Conservation (phyloP, 2,797 vertebrate species). For the Tragelaphus eurycerus region DNA sequence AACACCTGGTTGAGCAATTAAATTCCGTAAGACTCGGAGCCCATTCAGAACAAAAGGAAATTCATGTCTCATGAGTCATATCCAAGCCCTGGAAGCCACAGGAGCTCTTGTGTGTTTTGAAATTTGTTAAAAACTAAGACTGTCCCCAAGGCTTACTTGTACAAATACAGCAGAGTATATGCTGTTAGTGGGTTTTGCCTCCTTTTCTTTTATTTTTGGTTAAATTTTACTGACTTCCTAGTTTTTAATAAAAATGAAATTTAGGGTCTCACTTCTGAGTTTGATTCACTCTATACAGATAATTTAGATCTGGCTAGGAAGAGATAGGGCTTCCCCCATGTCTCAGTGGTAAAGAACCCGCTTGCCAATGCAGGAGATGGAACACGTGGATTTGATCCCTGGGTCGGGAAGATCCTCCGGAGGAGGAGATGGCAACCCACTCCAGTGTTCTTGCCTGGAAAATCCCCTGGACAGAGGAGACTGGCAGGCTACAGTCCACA, state of each 20-base stretch:
- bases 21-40: background rate
- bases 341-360: background rate
- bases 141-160: background rate
- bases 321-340: background rate
- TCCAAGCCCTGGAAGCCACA: background rate
- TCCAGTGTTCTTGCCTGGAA: background rate
- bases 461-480: background rate
- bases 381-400: background rate
- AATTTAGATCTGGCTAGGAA: slow-evolving; percentile 38
- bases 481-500: background rate
- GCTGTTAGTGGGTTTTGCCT: accelerated
- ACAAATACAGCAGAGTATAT: accelerated
- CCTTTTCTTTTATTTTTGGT: background rate
- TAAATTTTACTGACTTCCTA: slow-evolving; percentile 58
- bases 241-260: slow-evolving; percentile 2
- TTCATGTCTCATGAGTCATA: accelerated
- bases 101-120: background rate
- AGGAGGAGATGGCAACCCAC: background rate
- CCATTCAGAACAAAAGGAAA: background rate
- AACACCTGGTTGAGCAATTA: no score
- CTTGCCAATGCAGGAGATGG: accelerated
- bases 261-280: background rate
- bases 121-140: background rate
- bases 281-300: background rate
- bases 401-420: background rate